These are phyloP conservation scores for Manis pentadactyla DNA, from an alignment of 2,797 vertebrate species.

Conservation along the genomic window DNA sequence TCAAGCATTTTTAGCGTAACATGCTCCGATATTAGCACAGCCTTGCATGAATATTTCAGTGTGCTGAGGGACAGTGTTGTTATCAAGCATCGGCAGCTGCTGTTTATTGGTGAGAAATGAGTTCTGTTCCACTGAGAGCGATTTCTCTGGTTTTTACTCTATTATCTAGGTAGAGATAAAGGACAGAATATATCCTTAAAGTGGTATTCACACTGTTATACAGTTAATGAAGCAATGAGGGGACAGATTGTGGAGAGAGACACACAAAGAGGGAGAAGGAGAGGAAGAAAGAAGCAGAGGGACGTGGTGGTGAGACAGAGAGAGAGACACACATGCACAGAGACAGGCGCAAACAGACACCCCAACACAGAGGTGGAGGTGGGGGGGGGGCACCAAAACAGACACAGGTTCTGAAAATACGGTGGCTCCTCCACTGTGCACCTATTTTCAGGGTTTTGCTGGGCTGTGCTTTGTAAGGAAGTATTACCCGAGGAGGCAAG, in stretches of 20 bases:
- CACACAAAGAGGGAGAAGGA: background rate
- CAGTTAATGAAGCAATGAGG: conserved; percentile 45
- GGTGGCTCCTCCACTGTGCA: background rate
- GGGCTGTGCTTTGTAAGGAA: conserved; percentile 49
- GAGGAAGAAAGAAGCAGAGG: background rate
- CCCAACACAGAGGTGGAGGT: background rate
- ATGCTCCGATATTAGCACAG: conserved; percentile 29
- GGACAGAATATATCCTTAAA: conserved; percentile 56
- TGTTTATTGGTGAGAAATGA: conserved; percentile 74
- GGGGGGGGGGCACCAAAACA: background rate
- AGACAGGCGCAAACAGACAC: background rate
- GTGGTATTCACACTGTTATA: background rate
- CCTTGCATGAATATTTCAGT: conserved; percentile 55
- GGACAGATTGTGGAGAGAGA: background rate
- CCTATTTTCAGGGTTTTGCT: background rate
- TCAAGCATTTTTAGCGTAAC: conserved; percentile 29
- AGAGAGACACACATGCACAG: background rate
- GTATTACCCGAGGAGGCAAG: background rate
- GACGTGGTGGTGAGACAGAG: background rate
- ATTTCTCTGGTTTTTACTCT: conserved; percentile 67
- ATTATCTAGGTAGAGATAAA: conserved; percentile 72
- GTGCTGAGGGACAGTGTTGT: conserved; percentile 42
- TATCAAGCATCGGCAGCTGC: conserved; percentile 66
- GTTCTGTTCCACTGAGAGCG: conserved; percentile 68
- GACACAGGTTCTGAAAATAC: conserved; percentile 31